A percentile compares a stretch with the other conserved stretches of the same genome.
Evolutionary conservation across 2,888 invertebrate species (phyloP).

Genomic region (Acronicta psi): DNA sequence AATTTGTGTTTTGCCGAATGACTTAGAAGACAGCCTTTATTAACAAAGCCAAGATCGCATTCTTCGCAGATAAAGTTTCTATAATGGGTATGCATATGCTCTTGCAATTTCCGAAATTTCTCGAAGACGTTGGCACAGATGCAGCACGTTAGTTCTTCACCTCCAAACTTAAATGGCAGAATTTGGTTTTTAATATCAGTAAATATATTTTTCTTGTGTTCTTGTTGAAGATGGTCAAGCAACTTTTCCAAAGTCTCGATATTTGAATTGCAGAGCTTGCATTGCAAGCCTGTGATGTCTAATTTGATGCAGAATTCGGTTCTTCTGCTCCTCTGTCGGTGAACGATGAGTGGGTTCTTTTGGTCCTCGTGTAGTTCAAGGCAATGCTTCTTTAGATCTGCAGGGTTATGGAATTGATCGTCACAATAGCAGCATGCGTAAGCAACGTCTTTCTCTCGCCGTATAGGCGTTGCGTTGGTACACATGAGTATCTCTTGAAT

Average conservation of each 20-base stretch:
- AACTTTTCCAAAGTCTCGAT: constrained; percentile 59
- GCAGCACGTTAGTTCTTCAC: constrained; percentile 59
- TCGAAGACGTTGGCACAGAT: constrained; percentile 57
- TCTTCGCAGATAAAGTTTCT: constrained; percentile 68
- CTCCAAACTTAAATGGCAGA: constrained; percentile 63
- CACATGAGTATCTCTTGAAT: constrained; percentile 65
- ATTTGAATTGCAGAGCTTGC: constrained; percentile 58
- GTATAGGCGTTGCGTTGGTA: constrained; percentile 78
- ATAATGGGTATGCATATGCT: constrained; percentile 71
- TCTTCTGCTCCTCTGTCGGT: constrained; percentile 64
- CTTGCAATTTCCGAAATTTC: constrained; percentile 37
- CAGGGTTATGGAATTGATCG: constrained; percentile 63
- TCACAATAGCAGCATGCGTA: constrained; percentile 74
- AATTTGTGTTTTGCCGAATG: constrained; percentile 45
- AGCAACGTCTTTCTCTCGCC: constrained; percentile 64
- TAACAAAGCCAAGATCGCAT: constrained; percentile 57
- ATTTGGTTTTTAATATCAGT: constrained; percentile 66
- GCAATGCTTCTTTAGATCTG: constrained; percentile 69
- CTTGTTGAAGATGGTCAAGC: constrained; percentile 54
- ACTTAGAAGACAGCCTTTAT: constrained; percentile 19
- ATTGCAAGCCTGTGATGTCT: constrained; percentile 65
- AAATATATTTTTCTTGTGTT: constrained; percentile 60
- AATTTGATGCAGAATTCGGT: constrained; percentile 62
- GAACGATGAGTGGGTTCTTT: constrained; percentile 57
- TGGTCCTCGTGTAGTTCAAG: constrained; percentile 52